Evolutionary conservation across 2,888 invertebrate genomes (phyloP), one percentile per base, ranked within the genome.

Genomic region (Bombyx huttoni): DNA sequence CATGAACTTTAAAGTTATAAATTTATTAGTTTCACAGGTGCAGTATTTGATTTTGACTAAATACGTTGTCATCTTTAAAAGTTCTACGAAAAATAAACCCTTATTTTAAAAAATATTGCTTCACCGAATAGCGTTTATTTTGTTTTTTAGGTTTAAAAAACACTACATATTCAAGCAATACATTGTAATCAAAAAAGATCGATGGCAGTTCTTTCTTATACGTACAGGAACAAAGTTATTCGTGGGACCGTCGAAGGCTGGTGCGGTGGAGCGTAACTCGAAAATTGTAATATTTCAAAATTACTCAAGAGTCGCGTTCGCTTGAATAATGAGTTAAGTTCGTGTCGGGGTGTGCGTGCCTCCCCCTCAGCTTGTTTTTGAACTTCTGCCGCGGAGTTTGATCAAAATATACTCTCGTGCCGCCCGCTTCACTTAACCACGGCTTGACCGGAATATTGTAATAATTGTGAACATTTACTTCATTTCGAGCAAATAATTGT

Each of bases 211-310:
- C 24, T 24, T 24, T 24, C 24, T 51, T 46, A 51, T 52, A 52
- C 46, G 47, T 49, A 52, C 60, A 59, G 63, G 65, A 58, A 61
- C 61, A 61, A 67, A 77, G 68, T 68, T 40, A 12, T 40, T 76
- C 61, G 59, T 63, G 60, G 66, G 78, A 73, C 77, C 73, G 73
- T 78, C 68, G 68, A 67, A 70, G 50, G 52, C 50, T 52, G 48
- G 71, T 64, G 78, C 71, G 73, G 73, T 75, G 74, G 74, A 65
- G 75, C 75, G 75, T 62, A 54, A 70, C 80, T 80, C 75, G 81
- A 85, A 86, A 87, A 85, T 87, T 85, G 88, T 87, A 87, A 88
- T 88, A 88, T 88, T 88, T 88, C 88, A 87, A 88, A 88, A 88
- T 88, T 88, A 88, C 87, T 88, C 87, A 87, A 81, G 85, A 87